phyloP scores from a whole-genome alignment of 30 jellyfish, hydroid and myxozoan genomes.

The Hydra vulgaris region DNA sequence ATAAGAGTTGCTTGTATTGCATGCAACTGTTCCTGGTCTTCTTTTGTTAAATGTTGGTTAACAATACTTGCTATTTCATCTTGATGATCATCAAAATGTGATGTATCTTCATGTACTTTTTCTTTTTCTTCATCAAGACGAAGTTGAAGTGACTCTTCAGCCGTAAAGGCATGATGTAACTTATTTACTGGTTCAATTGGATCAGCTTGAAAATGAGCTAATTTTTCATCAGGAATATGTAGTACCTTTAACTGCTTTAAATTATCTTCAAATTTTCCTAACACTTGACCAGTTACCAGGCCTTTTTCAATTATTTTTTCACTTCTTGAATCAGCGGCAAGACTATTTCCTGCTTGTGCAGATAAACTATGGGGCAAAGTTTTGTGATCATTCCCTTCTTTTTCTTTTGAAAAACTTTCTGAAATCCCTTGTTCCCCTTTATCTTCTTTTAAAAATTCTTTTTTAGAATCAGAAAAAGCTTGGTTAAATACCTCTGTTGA shows the following conservation, averaged over 20 bases:
- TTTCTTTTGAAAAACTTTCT: background rate
- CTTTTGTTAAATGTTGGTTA: conserved; percentile 6
- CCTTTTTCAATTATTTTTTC: background rate
- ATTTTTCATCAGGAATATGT: conserved; percentile 1
- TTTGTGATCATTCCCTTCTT: background rate
- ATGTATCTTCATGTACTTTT: background rate
- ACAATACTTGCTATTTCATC: background rate
- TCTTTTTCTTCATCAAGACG: conserved; percentile 7
- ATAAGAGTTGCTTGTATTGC: conserved; percentile 20
- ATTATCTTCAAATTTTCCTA: background rate
- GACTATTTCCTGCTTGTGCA: background rate
- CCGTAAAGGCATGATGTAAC: background rate
- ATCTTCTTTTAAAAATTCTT: background rate
- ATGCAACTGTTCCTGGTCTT: conserved; percentile 15
- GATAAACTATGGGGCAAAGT: background rate
- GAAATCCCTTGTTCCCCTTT: background rate
- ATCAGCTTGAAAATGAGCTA: conserved; percentile 10
- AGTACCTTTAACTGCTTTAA: background rate
- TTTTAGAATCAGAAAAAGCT: background rate
- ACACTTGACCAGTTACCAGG: background rate
- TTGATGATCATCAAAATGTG: background rate
- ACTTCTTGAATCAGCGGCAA: background rate
- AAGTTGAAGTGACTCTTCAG: conserved; percentile 2
- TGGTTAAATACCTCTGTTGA: background rate
- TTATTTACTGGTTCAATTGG: background rate